Evolutionary conservation across 2,113 vertebrate genomes (phyloP).

Genomic region (Fregetta grallaria): DNA sequence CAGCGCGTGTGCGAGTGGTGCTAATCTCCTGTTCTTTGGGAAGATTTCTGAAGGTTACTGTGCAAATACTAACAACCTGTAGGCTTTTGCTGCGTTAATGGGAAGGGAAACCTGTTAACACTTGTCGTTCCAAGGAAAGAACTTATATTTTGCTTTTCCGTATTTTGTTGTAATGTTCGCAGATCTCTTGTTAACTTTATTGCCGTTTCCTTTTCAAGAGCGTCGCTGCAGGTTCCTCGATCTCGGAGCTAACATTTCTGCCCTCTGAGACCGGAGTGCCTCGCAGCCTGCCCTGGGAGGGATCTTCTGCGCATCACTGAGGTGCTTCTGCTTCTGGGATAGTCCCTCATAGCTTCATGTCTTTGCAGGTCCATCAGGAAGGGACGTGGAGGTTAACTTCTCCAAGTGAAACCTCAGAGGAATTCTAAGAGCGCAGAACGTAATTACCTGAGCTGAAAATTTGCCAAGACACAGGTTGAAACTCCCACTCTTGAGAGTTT

Average conservation of each 20-base stretch:
- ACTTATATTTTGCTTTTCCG: neutral
- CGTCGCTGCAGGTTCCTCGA: neutral
- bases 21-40: slow-evolving; percentile 5
- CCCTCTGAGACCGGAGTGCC: neutral
- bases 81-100: neutral
- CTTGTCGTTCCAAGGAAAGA: neutral
- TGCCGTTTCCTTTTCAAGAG: neutral
- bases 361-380: neutral
- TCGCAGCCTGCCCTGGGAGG: neutral
- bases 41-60: slow-evolving; percentile 43
- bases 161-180: neutral
- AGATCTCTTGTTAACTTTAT: neutral
- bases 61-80: neutral
- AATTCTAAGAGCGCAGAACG: neutral
- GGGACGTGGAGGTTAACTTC: neutral
- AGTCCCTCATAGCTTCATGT: neutral
- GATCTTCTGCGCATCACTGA: neutral
- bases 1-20: neutral
- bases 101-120: neutral
- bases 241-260: neutral
- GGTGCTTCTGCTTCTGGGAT: neutral
- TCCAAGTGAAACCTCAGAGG: neutral
- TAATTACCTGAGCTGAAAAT: slow-evolving; percentile 9
- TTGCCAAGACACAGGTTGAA: neutral
- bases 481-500: neutral